These are phyloP conservation scores for Pollachius pollachius DNA, from an alignment of 2,113 vertebrate species.

Conservation along the genomic window DNA sequence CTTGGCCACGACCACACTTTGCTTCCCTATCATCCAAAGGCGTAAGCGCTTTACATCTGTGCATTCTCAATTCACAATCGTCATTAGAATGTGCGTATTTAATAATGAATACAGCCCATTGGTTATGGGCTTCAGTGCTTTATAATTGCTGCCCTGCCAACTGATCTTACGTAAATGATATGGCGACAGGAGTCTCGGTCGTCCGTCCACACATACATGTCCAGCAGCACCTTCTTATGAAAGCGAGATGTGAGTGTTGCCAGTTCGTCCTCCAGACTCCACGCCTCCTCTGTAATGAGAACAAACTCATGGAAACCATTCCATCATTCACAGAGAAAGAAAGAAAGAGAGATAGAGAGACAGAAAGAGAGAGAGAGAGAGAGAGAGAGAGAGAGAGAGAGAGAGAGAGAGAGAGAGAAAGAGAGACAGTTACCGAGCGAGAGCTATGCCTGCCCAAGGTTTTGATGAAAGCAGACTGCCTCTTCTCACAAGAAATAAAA, in stretches of 20 bases:
- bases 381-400: no score
- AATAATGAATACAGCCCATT: not conserved
- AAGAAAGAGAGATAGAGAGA: not conserved
- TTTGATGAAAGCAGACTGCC: slow-evolving; percentile 1
- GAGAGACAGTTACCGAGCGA: not conserved
- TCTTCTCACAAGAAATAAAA: slow-evolving; percentile 4
- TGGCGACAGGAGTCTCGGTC: slow-evolving; percentile 88
- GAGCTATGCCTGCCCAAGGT: not conserved
- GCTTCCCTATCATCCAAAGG: no score
- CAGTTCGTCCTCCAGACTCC: slow-evolving; percentile 88
- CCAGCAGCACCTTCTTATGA: slow-evolving; percentile 86
- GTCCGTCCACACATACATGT: slow-evolving; percentile 93
- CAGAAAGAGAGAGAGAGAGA: no score
- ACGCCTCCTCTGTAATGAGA: slow-evolving; percentile 71
- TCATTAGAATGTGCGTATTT: not conserved
- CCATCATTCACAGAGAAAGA: slow-evolving; percentile 1
- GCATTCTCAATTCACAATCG: not conserved
- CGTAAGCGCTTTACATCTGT: not conserved
- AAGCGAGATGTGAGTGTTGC: slow-evolving; percentile 82
- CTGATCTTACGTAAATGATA: slow-evolving; percentile 85
- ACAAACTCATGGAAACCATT: not conserved
- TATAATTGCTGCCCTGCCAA: not conserved
- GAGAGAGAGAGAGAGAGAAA: no score
- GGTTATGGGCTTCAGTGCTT: not conserved
- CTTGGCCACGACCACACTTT: no score